Evolutionary conservation across 2,797 vertebrate genomes (phyloP).

Genomic region (Brachyrhaphis roseni): DNA sequence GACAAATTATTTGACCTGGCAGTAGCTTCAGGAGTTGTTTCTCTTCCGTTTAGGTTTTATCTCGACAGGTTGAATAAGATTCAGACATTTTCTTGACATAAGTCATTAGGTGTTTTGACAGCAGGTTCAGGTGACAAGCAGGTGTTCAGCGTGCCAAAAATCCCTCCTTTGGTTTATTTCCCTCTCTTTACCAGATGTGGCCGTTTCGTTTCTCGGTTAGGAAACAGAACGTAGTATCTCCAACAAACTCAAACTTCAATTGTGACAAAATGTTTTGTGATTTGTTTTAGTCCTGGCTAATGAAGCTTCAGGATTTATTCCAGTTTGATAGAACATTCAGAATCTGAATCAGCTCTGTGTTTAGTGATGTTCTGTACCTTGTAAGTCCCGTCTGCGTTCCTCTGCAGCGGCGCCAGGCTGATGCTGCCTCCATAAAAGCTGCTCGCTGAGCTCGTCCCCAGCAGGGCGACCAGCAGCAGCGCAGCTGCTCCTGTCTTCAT

Average conservation of each 20-base stretch:
- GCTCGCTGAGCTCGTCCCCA: background rate
- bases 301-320: background rate
- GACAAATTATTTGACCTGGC: background rate
- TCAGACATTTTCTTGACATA: background rate
- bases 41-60: background rate
- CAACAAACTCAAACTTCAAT: background rate
- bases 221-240: background rate
- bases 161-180: too few species aligned
- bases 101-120: background rate
- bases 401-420: constrained; percentile 29
- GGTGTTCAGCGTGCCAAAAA: background rate
- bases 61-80: background rate
- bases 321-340: background rate
- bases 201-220: background rate
- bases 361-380: constrained; percentile 38
- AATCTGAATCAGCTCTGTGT: background rate
- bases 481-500: constrained; percentile 50
- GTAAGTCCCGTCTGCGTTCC: constrained; percentile 21
- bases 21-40: background rate
- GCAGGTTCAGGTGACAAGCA: background rate
- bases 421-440: constrained; percentile 66
- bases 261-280: background rate
- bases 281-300: background rate
- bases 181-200: background rate
- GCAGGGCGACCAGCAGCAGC: constrained; percentile 22